These are phyloP conservation scores for Peromyscus maniculatus DNA, from an alignment of 2,113 vertebrate genomes.

Conservation along the genomic window DNA sequence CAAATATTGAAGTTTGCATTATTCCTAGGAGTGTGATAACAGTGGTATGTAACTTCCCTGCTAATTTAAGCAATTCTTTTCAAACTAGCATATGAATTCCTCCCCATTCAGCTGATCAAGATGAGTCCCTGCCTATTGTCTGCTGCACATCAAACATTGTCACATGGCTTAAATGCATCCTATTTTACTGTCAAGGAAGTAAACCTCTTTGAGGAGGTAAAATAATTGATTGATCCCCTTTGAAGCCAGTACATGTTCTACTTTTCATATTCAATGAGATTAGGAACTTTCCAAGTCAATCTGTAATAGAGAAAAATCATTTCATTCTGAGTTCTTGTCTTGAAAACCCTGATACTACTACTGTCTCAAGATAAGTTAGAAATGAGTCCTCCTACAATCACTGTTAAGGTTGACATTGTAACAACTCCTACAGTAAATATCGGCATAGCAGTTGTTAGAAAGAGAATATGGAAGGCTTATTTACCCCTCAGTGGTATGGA, in stretches of 20 bases:
- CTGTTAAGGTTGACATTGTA: neutral
- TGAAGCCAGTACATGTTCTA: neutral
- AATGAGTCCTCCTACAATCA: neutral
- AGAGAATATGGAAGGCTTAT: neutral
- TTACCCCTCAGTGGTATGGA: neutral
- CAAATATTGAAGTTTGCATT: neutral
- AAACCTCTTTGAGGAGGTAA: neutral
- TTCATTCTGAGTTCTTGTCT: neutral
- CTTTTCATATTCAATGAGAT: neutral
- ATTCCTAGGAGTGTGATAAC: neutral
- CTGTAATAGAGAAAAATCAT: neutral
- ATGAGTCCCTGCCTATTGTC: neutral
- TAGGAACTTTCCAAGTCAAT: neutral
- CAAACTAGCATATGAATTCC: neutral
- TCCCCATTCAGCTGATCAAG: neutral
- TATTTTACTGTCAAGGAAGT: slow-evolving; percentile 22
- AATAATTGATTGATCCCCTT: neutral
- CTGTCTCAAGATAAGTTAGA: neutral
- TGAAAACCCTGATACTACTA: neutral
- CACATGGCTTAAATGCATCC: neutral
- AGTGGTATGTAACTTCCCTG: neutral
- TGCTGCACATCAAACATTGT: neutral
- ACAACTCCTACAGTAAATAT: neutral
- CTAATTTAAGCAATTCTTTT: neutral
- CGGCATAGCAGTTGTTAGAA: neutral